phyloP scores from a whole-genome alignment of 1,140 invertebrate species.

The Lysiphlebus fabarum region DNA sequence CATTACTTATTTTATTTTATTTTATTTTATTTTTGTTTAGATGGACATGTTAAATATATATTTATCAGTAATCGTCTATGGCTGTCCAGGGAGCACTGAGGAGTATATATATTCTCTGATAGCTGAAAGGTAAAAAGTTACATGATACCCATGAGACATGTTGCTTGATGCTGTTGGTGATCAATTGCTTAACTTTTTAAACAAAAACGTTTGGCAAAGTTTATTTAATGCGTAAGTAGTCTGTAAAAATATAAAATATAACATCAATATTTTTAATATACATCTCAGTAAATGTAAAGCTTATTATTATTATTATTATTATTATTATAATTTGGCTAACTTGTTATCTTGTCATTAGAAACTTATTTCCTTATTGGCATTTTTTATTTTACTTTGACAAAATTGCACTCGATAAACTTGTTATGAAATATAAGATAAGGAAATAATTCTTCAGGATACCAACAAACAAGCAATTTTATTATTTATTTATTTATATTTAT shows the following conservation, averaged over 20 bases:
- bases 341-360: too few relatives aligned
- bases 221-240: too few relatives aligned
- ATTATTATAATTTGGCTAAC: too few relatives aligned
- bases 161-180: constrained; percentile 30
- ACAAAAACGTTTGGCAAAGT: constrained; percentile 42
- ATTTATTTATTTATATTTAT: not conserved
- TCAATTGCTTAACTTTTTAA: constrained; percentile 44
- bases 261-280: constrained; percentile 12
- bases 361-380: too few relatives aligned
- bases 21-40: too few relatives aligned
- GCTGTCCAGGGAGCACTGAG: constrained; percentile 39
- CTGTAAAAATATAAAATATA: too few relatives aligned
- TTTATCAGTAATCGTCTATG: constrained; percentile 35
- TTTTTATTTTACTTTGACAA: too few relatives aligned
- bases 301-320: too few relatives aligned
- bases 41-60: too few relatives aligned
- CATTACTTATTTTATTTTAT: too few relatives aligned
- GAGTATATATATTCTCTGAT: constrained; percentile 40
- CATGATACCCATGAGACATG: constrained; percentile 38
- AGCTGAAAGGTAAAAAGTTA: constrained; percentile 34
- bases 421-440: too few relatives aligned
- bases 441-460: not conserved
- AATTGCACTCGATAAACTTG: too few relatives aligned
- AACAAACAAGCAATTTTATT: not conserved
- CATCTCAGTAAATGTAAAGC: not conserved